phyloP scores from a whole-genome alignment of 1,140 invertebrate genomes.

The Solenopsis invicta region DNA sequence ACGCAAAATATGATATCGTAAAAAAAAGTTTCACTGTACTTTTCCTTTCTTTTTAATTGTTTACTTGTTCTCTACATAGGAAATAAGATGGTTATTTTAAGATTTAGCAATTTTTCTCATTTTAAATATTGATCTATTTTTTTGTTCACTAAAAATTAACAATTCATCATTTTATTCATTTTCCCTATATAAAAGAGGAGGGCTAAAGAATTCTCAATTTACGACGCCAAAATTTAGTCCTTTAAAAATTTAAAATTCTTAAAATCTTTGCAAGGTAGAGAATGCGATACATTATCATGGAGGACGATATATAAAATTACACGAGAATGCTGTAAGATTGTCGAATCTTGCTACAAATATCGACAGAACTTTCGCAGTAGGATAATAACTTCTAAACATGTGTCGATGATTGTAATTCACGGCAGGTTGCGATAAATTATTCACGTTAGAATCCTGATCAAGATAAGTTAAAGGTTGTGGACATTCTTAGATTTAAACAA shows the following conservation, averaged over 20 bases:
- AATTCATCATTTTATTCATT: too few species aligned
- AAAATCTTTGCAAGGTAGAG: background rate
- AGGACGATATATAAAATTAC: too few species aligned
- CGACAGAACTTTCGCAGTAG: background rate
- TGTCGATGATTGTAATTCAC: background rate
- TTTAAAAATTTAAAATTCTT: background rate
- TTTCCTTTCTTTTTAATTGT: background rate
- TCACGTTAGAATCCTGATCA: background rate
- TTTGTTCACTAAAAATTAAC: too few species aligned
- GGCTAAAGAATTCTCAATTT: too few species aligned
- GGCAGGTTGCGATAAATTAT: background rate
- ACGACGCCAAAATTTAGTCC: background rate
- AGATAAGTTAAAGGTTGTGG: conserved; percentile 1
- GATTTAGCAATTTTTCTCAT: too few species aligned
- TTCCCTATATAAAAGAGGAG: background rate
- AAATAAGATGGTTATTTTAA: too few species aligned
- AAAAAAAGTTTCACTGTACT: background rate
- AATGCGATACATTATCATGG: background rate
- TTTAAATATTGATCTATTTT: too few species aligned
- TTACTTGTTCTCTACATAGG: background rate
- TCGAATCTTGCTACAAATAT: background rate
- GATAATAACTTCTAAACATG: background rate
- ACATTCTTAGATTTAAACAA: conserved; percentile 42
- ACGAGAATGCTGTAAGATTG: background rate
- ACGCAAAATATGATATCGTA: background rate